These are phyloP conservation scores for Ascidia mentula DNA, from an alignment of 23 tunicate species.

Conservation along the genomic window DNA sequence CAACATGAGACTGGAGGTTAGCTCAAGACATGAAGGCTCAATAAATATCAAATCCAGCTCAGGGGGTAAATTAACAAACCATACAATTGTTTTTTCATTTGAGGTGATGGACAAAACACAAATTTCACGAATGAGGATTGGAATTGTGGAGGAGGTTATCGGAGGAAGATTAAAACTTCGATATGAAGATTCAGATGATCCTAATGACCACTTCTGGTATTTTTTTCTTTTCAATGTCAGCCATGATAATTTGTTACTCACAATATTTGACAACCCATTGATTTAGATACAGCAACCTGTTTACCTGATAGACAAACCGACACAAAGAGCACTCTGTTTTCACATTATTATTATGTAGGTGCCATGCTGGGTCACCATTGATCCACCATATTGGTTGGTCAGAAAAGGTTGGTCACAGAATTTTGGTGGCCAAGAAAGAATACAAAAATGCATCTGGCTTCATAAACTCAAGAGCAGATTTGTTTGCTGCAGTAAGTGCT, in stretches of 20 bases:
- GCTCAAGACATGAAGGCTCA: background rate
- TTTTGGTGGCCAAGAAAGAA: conserved; percentile 74
- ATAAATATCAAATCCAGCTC: no score
- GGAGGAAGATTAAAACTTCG: conserved; percentile 72
- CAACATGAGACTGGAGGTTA: conserved; percentile 75
- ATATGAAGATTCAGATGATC: conserved; percentile 85
- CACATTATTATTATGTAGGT: no score
- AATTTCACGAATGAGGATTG: conserved; percentile 76
- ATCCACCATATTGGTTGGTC: conserved; percentile 94
- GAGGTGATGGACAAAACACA: conserved; percentile 87
- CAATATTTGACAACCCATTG: background rate
- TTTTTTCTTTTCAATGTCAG: background rate
- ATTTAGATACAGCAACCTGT: no score
- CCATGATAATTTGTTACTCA: no score
- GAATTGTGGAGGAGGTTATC: conserved; percentile 70
- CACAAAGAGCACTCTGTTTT: no score
- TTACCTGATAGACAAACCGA: no score
- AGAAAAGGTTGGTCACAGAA: conserved; percentile 82
- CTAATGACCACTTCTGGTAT: conserved; percentile 83
- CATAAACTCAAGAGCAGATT: conserved; percentile 56
- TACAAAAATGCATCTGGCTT: conserved; percentile 65
- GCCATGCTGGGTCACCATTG: conserved; percentile 63
- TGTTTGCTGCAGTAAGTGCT: conserved; percentile 54
- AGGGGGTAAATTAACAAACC: background rate
- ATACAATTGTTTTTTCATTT: background rate